Evolutionary conservation across 2,888 invertebrate species (phyloP).

Genomic region (Synanthedon myopaeformis): DNA sequence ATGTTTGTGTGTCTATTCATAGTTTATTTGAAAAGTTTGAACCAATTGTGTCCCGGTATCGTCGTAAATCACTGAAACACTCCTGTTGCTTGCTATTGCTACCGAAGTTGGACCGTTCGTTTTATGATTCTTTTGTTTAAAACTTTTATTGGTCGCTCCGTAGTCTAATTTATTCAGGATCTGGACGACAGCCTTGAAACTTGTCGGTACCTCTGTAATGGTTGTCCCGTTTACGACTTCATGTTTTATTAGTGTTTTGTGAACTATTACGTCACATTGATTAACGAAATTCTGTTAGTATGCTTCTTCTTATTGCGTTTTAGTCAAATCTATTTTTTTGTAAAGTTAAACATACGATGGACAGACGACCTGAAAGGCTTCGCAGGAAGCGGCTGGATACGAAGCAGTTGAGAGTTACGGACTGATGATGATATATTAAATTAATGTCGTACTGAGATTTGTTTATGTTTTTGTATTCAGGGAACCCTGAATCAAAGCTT

Average conservation of each 20-base stretch:
- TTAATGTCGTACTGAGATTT: too few relatives aligned
- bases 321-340: neutral
- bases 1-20: constrained; percentile 54
- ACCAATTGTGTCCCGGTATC: constrained; percentile 51
- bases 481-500: too few relatives aligned
- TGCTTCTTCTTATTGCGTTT: neutral
- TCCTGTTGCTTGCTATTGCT: constrained; percentile 62
- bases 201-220: constrained; percentile 38
- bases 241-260: constrained; percentile 42
- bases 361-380: too few relatives aligned
- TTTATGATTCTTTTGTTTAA: constrained; percentile 70
- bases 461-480: too few relatives aligned
- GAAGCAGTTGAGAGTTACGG: too few relatives aligned
- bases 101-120: constrained; percentile 52
- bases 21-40: constrained; percentile 59
- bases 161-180: constrained; percentile 68
- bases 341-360: too few relatives aligned
- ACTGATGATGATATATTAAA: too few relatives aligned
- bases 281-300: constrained; percentile 10
- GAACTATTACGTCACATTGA: constrained; percentile 16
- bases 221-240: constrained; percentile 34
- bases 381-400: too few relatives aligned
- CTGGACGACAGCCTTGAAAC: constrained; percentile 48
- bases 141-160: constrained; percentile 65
- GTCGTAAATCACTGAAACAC: constrained; percentile 60